phyloP scores from a whole-genome alignment of 2,888 invertebrate species.

The Lasioglossum pauxillum region DNA sequence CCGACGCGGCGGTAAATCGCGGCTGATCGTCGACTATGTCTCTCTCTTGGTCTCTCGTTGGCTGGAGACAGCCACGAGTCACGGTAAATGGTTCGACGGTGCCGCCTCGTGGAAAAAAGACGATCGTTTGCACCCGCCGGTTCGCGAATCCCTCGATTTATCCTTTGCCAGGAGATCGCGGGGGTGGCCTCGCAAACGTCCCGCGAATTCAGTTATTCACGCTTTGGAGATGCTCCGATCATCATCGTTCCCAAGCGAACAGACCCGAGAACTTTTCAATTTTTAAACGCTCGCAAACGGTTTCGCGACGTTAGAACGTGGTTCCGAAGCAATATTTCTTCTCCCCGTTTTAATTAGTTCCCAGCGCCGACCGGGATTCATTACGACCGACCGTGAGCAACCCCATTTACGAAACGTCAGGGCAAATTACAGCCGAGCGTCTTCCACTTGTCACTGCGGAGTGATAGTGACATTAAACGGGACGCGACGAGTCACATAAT shows the following conservation, averaged over 20 bases:
- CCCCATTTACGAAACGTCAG: constrained; percentile 19
- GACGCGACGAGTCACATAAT: constrained; percentile 67
- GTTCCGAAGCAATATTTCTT: background rate
- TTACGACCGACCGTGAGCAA: background rate
- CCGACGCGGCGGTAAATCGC: constrained; percentile 59
- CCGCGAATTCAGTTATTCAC: background rate
- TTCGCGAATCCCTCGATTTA: constrained; percentile 20
- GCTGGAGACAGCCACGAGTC: constrained; percentile 23
- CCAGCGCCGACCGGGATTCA: background rate
- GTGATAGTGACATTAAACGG: constrained; percentile 66
- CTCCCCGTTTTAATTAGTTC: background rate
- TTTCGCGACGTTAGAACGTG: background rate
- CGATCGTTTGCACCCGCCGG: constrained; percentile 27
- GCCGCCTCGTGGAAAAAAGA: background rate
- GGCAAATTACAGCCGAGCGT: constrained; percentile 41
- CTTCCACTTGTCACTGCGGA: constrained; percentile 52
- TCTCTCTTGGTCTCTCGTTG: background rate
- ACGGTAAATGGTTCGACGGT: constrained; percentile 22
- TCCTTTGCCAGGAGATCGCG: background rate
- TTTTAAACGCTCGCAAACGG: background rate
- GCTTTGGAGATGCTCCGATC: background rate
- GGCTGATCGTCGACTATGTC: constrained; percentile 37
- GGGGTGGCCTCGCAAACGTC: background rate
- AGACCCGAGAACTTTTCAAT: background rate
- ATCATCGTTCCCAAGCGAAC: background rate